Evolutionary conservation across 2,797 vertebrate genomes (phyloP).

Genomic region (Lepidocolaptes lacrymiger): DNA sequence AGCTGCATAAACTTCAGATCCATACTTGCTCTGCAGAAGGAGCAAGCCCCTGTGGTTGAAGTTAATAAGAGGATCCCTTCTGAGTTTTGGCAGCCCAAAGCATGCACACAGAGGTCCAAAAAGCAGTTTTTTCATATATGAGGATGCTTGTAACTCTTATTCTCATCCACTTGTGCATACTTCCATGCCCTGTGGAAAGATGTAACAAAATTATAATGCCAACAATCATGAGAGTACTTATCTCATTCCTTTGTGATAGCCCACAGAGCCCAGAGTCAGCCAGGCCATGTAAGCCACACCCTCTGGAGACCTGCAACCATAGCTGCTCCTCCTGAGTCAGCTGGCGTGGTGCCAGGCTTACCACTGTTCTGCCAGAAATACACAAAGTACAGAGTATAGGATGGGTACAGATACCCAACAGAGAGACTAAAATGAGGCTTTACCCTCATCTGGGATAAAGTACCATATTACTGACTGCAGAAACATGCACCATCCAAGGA

Average conservation of each 20-base stretch:
- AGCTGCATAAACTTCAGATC: slow-evolving; percentile 44
- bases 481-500: rapidly evolving
- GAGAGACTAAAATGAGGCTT: neutral
- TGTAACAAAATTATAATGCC: neutral
- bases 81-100: neutral
- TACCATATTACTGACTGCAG: rapidly evolving
- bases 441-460: neutral
- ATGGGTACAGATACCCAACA: neutral
- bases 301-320: neutral
- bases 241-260: neutral
- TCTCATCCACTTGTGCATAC: neutral
- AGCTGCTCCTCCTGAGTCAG: neutral
- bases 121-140: neutral
- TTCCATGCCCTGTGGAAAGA: neutral
- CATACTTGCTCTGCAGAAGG: neutral
- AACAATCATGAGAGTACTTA: neutral
- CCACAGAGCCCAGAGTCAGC: rapidly evolving
- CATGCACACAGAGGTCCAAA: rapidly evolving
- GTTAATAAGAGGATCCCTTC: neutral
- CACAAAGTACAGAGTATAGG: neutral
- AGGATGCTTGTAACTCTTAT: neutral
- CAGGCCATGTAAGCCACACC: rapidly evolving
- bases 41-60: neutral
- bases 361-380: neutral
- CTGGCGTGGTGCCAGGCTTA: rapidly evolving